Evolutionary conservation across 2,888 invertebrate genomes (phyloP), one percentile per base, ranked within the genome.

Genomic region (Caradrina clavipalpis): DNA sequence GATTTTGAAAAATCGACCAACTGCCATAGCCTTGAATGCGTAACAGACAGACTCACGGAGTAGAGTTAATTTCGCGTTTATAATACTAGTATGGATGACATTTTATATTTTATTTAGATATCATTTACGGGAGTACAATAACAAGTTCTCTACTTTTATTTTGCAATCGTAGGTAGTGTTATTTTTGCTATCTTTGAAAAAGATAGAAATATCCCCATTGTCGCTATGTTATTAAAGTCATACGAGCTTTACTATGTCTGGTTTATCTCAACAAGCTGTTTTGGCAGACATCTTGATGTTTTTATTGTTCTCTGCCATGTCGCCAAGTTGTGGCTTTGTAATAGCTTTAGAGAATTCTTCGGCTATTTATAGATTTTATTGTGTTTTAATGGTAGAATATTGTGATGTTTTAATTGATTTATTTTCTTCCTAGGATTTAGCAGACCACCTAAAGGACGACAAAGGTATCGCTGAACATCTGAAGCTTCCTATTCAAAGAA

Each of bases 401-500:
- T 49, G 54, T 62, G 10, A 22, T 61, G 21, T 47, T 35, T 56
- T 60, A 11, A 61, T 39, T 67, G 4, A 39, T 61, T 26, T 70
- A 51, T 80, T 76, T 82, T 86, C 77, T 93, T 95, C 95, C 53
- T 96, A 98, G 98, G 98, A 98, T 92, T 96, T 98, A 96, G 98
- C 98, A 93, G 97, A 97, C 89, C 97, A 97, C 91, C 97, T 98
- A 89, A 97, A 97, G 88, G 98, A 99, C 97, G 98, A 98, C 93
- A 98, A 99, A 95, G 97, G 97, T 86, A 97, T 99, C 88, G 96
- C 97, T 88, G 99, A 99, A 94, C 99, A 99, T 96, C 97, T 99
- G 86, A 98, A 99, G 96, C 97, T 99, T 88, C 99, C 99, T 86
- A 98, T 98, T 90, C 98, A 99, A 96, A 97, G 99, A 92, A 98